Conservation (phyloP, 1,140 invertebrate species). For the Aphis gossypii region DNA sequence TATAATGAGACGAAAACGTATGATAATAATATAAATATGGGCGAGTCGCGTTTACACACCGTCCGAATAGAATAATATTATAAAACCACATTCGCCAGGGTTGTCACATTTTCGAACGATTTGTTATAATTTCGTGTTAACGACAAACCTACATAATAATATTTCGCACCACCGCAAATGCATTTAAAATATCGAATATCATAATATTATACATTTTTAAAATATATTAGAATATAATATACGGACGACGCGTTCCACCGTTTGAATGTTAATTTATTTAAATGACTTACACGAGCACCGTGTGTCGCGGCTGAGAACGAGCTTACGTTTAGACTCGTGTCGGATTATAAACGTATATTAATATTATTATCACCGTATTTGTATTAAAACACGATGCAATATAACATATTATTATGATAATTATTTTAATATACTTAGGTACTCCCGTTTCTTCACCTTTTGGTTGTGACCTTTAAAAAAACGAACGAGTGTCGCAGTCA, state of each 20-base stretch:
- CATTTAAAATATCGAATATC: background rate
- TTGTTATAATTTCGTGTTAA: constrained; percentile 2
- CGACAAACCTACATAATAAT: background rate
- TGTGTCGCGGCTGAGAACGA: background rate
- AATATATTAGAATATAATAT: background rate
- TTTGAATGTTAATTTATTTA: constrained; percentile 15
- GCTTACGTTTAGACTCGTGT: background rate
- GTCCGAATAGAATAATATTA: background rate
- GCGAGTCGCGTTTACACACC: background rate
- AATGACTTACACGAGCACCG: background rate
- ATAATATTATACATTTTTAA: background rate
- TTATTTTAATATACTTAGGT: background rate
- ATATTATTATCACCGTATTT: background rate
- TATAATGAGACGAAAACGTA: background rate
- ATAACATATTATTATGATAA: background rate
- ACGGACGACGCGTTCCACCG: background rate
- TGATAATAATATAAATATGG: background rate
- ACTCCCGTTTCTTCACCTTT: background rate
- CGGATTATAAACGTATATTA: background rate
- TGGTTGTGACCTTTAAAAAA: background rate
- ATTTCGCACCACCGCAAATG: background rate
- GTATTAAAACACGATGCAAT: background rate
- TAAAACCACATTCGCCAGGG: background rate
- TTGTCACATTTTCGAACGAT: background rate
- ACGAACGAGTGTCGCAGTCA: background rate